A percentile compares a stretch with the other conserved stretches of the same genome.
Evolutionary conservation across 2,113 vertebrate species (phyloP).

Genomic region (Brevimyrus niger): DNA sequence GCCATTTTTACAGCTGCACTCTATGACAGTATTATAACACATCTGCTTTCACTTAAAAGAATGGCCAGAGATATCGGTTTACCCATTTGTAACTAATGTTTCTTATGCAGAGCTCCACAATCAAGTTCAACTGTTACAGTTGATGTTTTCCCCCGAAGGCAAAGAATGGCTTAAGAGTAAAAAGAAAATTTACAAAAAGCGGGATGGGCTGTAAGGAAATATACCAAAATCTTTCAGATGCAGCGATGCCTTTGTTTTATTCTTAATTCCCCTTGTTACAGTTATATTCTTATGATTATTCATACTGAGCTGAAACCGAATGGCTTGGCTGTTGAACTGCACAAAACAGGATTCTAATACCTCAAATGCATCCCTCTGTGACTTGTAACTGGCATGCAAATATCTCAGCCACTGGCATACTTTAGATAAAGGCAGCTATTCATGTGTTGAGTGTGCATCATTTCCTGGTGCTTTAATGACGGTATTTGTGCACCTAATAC

Average conservation of each 20-base stretch:
- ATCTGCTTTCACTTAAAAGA: background rate
- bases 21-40: background rate
- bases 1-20: background rate
- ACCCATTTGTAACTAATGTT: background rate
- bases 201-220: background rate
- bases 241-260: constrained; percentile 10
- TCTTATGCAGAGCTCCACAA: background rate
- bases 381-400: constrained; percentile 43
- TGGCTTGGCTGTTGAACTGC: constrained; percentile 32
- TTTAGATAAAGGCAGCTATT: constrained; percentile 51
- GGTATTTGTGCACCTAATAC: constrained; percentile 50
- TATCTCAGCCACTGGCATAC: constrained; percentile 45
- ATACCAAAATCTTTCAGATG: constrained; percentile 3
- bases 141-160: background rate
- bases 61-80: background rate
- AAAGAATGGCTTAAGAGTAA: constrained; percentile 1
- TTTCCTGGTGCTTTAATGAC: constrained; percentile 40
- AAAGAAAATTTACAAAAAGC: background rate
- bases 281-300: constrained; percentile 31
- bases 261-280: background rate
- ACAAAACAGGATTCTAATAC: constrained; percentile 39
- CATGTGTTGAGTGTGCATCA: constrained; percentile 26
- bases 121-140: background rate
- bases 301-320: constrained; percentile 28
- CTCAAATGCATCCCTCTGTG: constrained; percentile 41